Evolutionary conservation across 2,113 vertebrate species (phyloP).

Genomic region (Osmerus eperlanus): DNA sequence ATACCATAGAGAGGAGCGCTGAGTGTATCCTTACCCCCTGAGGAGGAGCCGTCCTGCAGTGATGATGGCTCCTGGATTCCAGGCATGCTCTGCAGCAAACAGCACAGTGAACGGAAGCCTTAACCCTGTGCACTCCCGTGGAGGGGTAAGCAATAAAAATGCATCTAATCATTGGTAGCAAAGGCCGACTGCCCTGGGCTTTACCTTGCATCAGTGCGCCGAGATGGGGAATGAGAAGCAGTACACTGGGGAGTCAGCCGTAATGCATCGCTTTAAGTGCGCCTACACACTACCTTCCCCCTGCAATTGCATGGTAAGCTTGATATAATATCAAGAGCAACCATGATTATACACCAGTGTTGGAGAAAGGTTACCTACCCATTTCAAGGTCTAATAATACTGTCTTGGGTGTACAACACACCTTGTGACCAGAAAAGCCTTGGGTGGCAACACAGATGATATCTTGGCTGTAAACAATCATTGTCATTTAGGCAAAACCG

Average conservation of each 20-base stretch:
- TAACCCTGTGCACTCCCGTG: constrained; percentile 35
- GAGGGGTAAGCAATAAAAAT: constrained; percentile 47
- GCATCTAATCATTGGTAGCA: constrained; percentile 52
- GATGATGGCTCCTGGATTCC: constrained; percentile 45
- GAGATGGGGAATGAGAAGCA: constrained; percentile 40
- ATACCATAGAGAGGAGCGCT: constrained; percentile 14
- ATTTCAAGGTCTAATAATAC: neutral
- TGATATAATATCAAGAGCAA: neutral
- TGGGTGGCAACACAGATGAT: constrained; percentile 21
- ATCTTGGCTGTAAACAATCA: neutral
- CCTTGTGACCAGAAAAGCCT: constrained; percentile 13
- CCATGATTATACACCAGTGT: neutral
- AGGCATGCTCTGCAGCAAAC: constrained; percentile 50
- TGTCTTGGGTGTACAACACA: constrained; percentile 29
- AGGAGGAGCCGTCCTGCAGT: constrained; percentile 27
- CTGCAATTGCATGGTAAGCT: constrained; percentile 15
- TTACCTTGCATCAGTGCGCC: constrained; percentile 49
- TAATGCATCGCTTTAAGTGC: constrained; percentile 25
- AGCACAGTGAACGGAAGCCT: constrained; percentile 46
- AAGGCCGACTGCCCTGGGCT: constrained; percentile 39
- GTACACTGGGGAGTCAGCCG: constrained; percentile 28
- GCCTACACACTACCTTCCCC: constrained; percentile 12
- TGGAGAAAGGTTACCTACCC: neutral
- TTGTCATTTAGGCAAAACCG: neutral
- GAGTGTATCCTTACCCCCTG: constrained; percentile 21